Evolutionary conservation across 2,797 vertebrate genomes (phyloP), one percentile per base, ranked within the genome.

Genomic region (Clarias pachynema): DNA sequence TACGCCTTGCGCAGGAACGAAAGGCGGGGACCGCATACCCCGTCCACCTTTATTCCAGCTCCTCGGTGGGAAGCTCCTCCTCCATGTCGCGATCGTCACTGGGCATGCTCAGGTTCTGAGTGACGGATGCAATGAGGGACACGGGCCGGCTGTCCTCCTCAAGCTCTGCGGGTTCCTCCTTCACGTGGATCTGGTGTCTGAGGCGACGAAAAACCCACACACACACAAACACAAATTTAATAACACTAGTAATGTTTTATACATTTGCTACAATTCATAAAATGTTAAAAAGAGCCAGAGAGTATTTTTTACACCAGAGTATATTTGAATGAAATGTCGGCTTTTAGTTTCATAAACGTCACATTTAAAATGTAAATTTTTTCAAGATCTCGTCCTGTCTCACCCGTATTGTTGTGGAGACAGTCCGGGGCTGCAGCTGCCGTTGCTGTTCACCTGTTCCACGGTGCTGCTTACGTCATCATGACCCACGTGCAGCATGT

Each of bases 361-460:
- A 57, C 73, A 24, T 72, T 44, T 22, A 49, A 22, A 73, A 44
- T 49, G 14, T 15, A 5, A 26, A 70, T 44, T 1, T 37, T 24
- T 14, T n/a, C 14, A 6, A n/a, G 69, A 44, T 34, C 59, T 26
- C 49, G 62, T 66, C 34, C 56, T 26, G 14, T 62, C 86, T 87
- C 91, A 99, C 98, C 97, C 97, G 94, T 98, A 99, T 94, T 99
- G 98, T 70, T 97, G 96, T 0, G 98, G 98, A 93, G 98, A 99
- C 87, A 99, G 97, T 31, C 97, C 97, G 0, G 98, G 98, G 94
- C 97, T 98, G 95, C 95, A 99, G 96, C 97, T 98, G 90, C 97
- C 97, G 0, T 99, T 99, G 94, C 98, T 99, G 95, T 98, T 97
- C 91, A 98, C 97, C 87, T 98, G 97, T 93, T 99, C 98, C 93